Percentiles rank a stretch among this genome's conserved stretches.
These are phyloP conservation scores for Coregonus suidteri DNA, from an alignment of 2,797 vertebrate genomes.

Conservation along the genomic window DNA sequence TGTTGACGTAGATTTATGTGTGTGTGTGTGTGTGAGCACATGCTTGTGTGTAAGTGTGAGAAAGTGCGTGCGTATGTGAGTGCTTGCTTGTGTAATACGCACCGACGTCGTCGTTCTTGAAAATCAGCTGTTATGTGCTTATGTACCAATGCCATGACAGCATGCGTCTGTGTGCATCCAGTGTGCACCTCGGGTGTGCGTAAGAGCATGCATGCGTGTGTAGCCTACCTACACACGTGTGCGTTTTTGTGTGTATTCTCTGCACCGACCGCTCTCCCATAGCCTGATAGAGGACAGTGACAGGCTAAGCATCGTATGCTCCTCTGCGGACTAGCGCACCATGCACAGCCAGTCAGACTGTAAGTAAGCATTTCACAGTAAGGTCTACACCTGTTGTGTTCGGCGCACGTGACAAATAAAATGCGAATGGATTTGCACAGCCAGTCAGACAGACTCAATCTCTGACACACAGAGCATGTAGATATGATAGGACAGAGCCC, in stretches of 20 bases:
- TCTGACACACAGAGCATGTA: neutral
- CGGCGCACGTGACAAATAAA: too few species aligned
- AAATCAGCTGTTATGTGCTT: neutral
- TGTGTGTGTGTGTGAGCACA: constrained; percentile 10
- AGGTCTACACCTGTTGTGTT: too few species aligned
- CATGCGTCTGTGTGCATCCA: neutral
- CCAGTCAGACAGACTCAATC: neutral
- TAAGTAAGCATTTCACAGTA: too few species aligned
- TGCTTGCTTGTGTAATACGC: too few species aligned
- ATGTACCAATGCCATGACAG: neutral
- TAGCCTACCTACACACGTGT: neutral
- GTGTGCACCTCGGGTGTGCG: neutral
- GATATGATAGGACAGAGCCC: constrained; percentile 10
- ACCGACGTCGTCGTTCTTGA: too few species aligned
- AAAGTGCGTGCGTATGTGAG: neutral
- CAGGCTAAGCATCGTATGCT: neutral
- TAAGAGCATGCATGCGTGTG: neutral
- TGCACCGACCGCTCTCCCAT: neutral
- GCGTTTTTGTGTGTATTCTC: neutral
- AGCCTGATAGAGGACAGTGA: neutral
- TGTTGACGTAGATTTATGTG: constrained; percentile 11
- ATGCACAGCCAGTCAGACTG: neutral
- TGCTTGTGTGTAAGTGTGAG: neutral
- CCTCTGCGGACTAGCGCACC: neutral
- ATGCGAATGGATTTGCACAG: neutral